Percentiles rank a stretch among this genome's conserved stretches.
phyloP scores from a whole-genome alignment of 2,888 invertebrate genomes.

The Noctua janthe region DNA sequence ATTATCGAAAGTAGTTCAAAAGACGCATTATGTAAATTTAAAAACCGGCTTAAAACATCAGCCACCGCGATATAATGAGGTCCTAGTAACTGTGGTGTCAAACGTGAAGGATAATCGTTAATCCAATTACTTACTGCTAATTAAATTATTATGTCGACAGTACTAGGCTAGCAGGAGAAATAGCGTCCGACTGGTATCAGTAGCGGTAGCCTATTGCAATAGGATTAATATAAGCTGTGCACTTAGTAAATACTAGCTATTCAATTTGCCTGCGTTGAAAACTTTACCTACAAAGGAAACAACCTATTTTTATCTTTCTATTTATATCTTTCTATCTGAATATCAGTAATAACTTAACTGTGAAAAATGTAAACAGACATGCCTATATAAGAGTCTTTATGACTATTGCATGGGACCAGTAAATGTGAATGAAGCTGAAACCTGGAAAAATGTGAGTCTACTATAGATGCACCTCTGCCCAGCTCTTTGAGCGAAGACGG shows the following conservation, averaged over 20 bases:
- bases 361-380: background rate
- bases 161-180: conserved; percentile 12
- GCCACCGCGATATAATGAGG: conserved; percentile 43
- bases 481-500: background rate
- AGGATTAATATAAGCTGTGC: conserved; percentile 27
- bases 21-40: background rate
- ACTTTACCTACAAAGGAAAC: background rate
- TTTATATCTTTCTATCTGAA: background rate
- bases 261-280: background rate
- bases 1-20: background rate
- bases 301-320: background rate
- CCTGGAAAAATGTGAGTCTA: background rate
- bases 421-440: background rate
- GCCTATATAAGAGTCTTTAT: background rate
- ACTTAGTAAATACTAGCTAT: background rate
- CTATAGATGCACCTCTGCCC: background rate
- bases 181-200: conserved; percentile 21
- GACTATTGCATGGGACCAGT: background rate
- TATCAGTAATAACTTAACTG: background rate
- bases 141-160: conserved; percentile 59
- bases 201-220: conserved; percentile 13
- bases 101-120: conserved; percentile 61
- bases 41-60: conserved; percentile 22
- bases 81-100: conserved; percentile 46
- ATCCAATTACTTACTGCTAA: conserved; percentile 62